phyloP scores from a whole-genome alignment of 2,113 vertebrate genomes.

The Symphodus melops region DNA sequence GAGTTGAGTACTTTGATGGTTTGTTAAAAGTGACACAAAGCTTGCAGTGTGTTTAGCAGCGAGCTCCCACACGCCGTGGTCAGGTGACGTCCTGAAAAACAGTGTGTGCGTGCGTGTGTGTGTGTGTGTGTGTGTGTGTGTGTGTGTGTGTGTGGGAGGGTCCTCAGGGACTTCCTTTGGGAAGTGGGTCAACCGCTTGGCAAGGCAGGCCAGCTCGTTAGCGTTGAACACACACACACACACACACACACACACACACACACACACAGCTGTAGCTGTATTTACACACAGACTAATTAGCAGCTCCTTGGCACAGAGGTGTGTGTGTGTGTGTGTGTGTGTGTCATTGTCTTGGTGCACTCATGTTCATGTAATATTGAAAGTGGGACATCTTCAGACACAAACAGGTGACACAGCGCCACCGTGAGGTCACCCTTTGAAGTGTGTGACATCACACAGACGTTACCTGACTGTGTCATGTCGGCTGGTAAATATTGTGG shows the following conservation, averaged over 20 bases:
- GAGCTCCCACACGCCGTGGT: too few relatives aligned
- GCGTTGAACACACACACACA: constrained; percentile 5
- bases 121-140: constrained; percentile 6
- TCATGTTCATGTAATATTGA: too few relatives aligned
- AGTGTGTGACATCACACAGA: too few relatives aligned
- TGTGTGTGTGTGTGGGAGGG: neutral
- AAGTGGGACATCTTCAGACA: too few relatives aligned
- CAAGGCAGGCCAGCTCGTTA: constrained; percentile 13
- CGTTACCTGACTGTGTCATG: too few relatives aligned
- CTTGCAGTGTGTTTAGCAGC: too few relatives aligned
- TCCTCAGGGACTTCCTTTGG: constrained; percentile 32
- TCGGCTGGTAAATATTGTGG: too few relatives aligned
- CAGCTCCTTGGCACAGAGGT: constrained; percentile 9
- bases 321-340: neutral
- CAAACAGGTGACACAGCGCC: too few relatives aligned
- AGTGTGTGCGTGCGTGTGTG: neutral
- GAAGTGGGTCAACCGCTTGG: constrained; percentile 56
- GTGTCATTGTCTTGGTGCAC: neutral
- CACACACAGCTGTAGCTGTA: constrained; percentile 36
- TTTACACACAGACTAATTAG: constrained; percentile 40
- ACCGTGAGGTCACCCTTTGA: too few relatives aligned
- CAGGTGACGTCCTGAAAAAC: too few relatives aligned
- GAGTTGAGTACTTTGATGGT: too few relatives aligned
- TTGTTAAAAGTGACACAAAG: too few relatives aligned
- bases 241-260: constrained; percentile 11